Conservation (phyloP, 2,888 invertebrate species). For the Rhingia rostrata region DNA sequence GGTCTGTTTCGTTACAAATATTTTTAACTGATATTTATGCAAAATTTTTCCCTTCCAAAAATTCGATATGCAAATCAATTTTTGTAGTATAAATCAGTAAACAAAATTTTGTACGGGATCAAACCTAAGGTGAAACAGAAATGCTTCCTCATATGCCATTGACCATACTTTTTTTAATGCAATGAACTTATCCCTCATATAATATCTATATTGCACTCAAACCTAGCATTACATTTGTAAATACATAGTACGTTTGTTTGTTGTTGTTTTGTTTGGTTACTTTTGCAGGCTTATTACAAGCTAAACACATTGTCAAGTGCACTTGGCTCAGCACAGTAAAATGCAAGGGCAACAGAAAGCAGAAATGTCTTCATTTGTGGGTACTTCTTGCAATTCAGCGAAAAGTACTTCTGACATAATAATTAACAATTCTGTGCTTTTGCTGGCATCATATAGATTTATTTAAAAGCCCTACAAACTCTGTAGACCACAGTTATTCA, state of each 20-base stretch:
- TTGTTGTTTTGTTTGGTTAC: neutral
- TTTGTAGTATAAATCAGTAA: too few relatives aligned
- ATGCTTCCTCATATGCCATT: neutral
- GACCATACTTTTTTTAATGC: neutral
- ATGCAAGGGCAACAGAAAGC: slow-evolving; percentile 40
- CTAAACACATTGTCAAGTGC: slow-evolving; percentile 45
- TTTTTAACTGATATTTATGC: too few relatives aligned
- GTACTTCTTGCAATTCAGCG: slow-evolving; percentile 5
- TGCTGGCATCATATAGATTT: slow-evolving; percentile 7
- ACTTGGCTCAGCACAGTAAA: slow-evolving; percentile 15
- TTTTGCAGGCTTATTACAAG: neutral
- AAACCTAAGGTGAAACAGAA: too few relatives aligned
- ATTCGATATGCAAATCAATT: too few relatives aligned
- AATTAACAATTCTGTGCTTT: neutral
- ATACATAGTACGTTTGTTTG: too few relatives aligned
- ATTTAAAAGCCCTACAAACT: slow-evolving; percentile 50
- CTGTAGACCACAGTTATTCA: slow-evolving; percentile 41
- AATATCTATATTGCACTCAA: too few relatives aligned
- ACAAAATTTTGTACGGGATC: too few relatives aligned
- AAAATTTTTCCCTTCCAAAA: too few relatives aligned
- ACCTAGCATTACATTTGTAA: too few relatives aligned
- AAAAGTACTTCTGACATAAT: slow-evolving; percentile 15
- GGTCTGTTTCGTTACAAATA: too few relatives aligned
- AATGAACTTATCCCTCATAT: neutral
- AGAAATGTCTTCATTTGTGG: slow-evolving; percentile 3